Percentiles rank a stretch among this genome's conserved stretches.
Conservation (phyloP, 2,888 invertebrate species). For the Dermolepida albohirtum region DNA sequence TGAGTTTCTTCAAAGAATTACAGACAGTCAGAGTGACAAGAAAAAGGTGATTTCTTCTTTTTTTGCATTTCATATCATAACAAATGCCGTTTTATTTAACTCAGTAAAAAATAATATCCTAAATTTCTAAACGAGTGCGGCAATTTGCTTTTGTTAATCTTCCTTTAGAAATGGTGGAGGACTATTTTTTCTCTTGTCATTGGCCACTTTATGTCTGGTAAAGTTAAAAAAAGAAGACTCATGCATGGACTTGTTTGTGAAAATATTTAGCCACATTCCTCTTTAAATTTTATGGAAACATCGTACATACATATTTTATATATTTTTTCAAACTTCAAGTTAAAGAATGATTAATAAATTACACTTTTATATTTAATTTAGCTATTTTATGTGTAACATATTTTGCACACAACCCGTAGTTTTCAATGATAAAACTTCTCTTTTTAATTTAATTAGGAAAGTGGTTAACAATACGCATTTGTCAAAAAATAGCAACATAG, state of each 20-base stretch:
- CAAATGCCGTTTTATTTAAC: slow-evolving; percentile 4
- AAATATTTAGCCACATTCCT: background rate
- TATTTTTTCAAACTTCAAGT: too few relatives aligned
- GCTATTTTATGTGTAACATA: too few relatives aligned
- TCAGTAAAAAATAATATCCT: slow-evolving; percentile 13
- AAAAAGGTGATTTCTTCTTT: slow-evolving; percentile 42
- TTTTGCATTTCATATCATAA: slow-evolving; percentile 17
- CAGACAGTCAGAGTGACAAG: slow-evolving; percentile 26
- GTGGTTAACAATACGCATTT: too few relatives aligned
- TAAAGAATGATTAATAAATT: too few relatives aligned
- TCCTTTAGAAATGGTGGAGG: slow-evolving; percentile 16
- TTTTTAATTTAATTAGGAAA: too few relatives aligned
- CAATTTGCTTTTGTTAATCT: slow-evolving; percentile 12
- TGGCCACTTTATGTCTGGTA: too few relatives aligned
- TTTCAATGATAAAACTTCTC: too few relatives aligned
- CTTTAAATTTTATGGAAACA: background rate
- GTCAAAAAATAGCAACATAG: too few relatives aligned
- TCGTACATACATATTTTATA: too few relatives aligned
- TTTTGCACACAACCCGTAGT: too few relatives aligned
- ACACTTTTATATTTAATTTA: too few relatives aligned
- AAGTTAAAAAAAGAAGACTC: background rate
- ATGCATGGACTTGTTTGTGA: background rate
- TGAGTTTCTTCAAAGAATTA: slow-evolving; percentile 40
- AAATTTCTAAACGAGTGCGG: background rate
- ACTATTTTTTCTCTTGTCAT: background rate